Evolutionary conservation across 1,140 invertebrate species (phyloP), one percentile per base, ranked within the genome.

Genomic region (Xylocopa sonorina): DNA sequence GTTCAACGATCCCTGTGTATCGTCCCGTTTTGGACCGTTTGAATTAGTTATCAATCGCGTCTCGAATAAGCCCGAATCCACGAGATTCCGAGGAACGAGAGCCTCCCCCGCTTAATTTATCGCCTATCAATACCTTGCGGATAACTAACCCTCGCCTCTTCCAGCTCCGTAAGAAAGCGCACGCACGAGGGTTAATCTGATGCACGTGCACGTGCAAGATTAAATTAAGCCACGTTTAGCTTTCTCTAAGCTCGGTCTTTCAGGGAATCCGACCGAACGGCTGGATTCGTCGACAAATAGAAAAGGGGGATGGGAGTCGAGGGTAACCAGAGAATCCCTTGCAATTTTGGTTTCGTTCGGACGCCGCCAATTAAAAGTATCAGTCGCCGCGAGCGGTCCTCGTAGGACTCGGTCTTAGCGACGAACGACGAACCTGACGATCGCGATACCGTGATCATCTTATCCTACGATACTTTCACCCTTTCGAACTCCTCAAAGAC

Each of bases 171-270:
- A 58, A 58, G 38, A 57, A 71, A 57, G 24, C 38, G 5, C 53
- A 58, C 24, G 21, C 38, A 29, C 38, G 18, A 12, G 27, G 21
- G 34, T 57, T 71, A 71, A 43, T 57, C 69, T 24, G 41, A 60
- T 60, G 55, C 69, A 72, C 41, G 41, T 72, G 55, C 41, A 60
- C 55, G 12, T 43, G 2, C 38, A 43, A 60, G 55, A 72, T 72
- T 32, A 58, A 72, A 72, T 72, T 72, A 60, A 72, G n/a, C 69
- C 55, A 27, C 41, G 69, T 60, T 72, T 46, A 32, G 69, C 55
- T 60, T 72, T 46, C 41, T 55, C 12, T 72, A 60, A 60, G 38
- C 69, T 60, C 29, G 69, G 69, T 72, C 53, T 72, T 34, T 18
- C 57, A 43, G 24, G 69, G 21, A 46, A 72, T 60, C 55, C 69